Evolutionary conservation across 1,140 invertebrate species (phyloP).

Genomic region (Whitmania pigra): DNA sequence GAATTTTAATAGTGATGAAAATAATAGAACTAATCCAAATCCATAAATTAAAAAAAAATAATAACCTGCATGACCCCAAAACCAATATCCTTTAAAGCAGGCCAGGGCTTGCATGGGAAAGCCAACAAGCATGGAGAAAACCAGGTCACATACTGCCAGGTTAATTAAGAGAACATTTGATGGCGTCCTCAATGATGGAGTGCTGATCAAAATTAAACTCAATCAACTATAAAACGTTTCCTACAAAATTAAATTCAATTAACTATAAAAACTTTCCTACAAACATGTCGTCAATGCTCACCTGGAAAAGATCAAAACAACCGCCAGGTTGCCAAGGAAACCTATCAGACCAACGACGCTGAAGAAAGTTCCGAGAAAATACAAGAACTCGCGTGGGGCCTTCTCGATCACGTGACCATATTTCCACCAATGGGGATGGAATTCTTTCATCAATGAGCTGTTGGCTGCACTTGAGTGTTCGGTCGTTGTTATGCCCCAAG

Average conservation of each 20-base stretch:
- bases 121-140: constrained; percentile 35
- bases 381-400: not conserved
- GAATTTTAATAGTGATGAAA: too few species aligned
- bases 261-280: not conserved
- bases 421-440: constrained; percentile 10
- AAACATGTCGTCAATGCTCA: not conserved
- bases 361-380: constrained; percentile 4
- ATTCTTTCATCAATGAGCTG: not conserved
- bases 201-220: constrained; percentile 37
- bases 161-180: constrained; percentile 81
- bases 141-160: constrained; percentile 61
- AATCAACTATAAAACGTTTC: not conserved
- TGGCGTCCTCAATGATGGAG: constrained; percentile 67
- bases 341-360: not conserved
- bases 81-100: constrained; percentile 29
- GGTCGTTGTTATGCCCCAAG: too few species aligned
- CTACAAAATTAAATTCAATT: not conserved
- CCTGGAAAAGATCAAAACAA: constrained; percentile 11
- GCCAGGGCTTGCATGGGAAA: constrained; percentile 38
- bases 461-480: too few species aligned
- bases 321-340: not conserved
- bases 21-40: too few species aligned
- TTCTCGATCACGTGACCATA: constrained; percentile 2
- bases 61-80: constrained; percentile 14
- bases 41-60: too few species aligned